Base-by-base conservation (phyloP, 2,888 invertebrate species). In the Pasiphila rectangulata region DNA sequence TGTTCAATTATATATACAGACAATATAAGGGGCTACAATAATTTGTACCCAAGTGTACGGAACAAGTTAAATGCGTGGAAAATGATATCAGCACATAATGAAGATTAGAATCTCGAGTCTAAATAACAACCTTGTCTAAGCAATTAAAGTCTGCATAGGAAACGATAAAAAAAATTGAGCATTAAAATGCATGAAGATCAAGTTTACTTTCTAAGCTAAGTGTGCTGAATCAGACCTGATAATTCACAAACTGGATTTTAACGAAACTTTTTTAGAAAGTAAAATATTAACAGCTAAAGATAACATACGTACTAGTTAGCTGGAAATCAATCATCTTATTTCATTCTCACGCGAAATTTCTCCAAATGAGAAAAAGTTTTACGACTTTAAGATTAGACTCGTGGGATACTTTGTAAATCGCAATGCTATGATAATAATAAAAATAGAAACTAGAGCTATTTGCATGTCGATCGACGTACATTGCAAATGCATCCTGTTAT, bases 21-120 rank as follows among this genome's bases (percentile, higher is more conserved):
- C 36, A 40, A 35, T 40, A 35, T 35, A 42, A 35, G 17, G 37
- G 27, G 24, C 20, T 40, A 39, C 27, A 46, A 51, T 56, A 46
- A 48, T 59, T 45, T 49, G 56, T 58, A 59, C 61, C 57, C 63
- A 63, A 59, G 69, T 63, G 60, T 61, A 62, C 44, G 46, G 60
- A 64, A 65, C 64, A 57, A 47, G 59, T 60, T 59, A 48, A 53
- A 47, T 45, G 51, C 49, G 50, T 54, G 52, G 49, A 63, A 64
- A 62, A 60, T 57, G 29, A 59, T 59, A 61, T 53, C 63, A 54
- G 50, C 45, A 46, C 49, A 46, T 56, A 57, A 54, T 48, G 51
- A 38, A 54, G 59, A 57, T 54, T 19, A 48, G 21, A 49, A 57
- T 54, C 55, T 53, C 17, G 19, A 46, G 29, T 43, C 36, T 44